Percentiles rank a stretch among this genome's conserved stretches.
phyloP scores from a whole-genome alignment of 2,797 vertebrate species.

The Mormyrus hasselquistii region DNA sequence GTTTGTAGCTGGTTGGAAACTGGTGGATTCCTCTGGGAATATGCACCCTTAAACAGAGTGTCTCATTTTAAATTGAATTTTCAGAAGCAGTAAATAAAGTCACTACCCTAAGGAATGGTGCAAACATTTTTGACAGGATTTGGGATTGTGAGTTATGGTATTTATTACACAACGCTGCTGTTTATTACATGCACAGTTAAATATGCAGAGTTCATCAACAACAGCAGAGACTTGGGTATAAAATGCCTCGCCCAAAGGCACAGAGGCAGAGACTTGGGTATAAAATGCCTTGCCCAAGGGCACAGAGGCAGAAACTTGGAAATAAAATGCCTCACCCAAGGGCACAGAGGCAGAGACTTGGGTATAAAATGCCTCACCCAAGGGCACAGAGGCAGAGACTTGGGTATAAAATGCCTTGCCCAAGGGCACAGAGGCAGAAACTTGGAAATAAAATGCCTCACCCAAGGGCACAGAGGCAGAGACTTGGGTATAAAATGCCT shows the following conservation, averaged over 20 bases:
- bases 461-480: neutral
- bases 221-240: neutral
- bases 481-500: neutral
- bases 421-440: neutral
- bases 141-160: neutral
- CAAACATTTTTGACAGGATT: constrained; percentile 10
- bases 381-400: neutral
- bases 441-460: neutral
- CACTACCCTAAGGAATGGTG: neutral
- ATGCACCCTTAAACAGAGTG: neutral
- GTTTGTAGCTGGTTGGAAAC: neutral
- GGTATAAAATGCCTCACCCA: neutral
- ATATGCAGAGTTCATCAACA: neutral
- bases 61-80: constrained; percentile 4
- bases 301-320: neutral
- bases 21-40: neutral
- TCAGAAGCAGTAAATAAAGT: neutral
- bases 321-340: too few species aligned
- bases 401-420: neutral
- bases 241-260: too few species aligned
- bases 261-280: neutral
- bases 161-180: neutral
- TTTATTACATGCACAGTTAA: neutral
- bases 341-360: neutral
- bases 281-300: too few species aligned